Conservation (phyloP, 1,140 invertebrate genomes). For the Asobara japonica region DNA sequence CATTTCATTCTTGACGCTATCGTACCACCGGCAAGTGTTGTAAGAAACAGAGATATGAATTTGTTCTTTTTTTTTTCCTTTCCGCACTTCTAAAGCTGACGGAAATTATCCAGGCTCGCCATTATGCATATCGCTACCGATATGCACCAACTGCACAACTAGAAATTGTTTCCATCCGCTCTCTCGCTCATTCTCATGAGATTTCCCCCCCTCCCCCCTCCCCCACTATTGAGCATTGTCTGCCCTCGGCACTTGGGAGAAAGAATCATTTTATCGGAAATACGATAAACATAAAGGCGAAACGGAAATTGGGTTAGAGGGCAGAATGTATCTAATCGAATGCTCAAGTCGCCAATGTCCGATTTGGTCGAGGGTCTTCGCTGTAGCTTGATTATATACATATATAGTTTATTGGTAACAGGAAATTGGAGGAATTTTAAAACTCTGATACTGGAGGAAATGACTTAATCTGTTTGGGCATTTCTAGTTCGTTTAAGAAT, state of each 20-base stretch:
- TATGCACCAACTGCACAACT: not conserved
- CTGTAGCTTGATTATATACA: constrained; percentile 21
- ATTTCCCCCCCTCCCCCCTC: not conserved
- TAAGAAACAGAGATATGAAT: no score
- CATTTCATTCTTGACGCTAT: no score
- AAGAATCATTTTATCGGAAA: constrained; percentile 15
- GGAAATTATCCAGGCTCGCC: not conserved
- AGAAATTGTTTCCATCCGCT: constrained; percentile 1
- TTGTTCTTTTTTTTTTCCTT: not conserved
- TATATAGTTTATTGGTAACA: constrained; percentile 12
- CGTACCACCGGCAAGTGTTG: no score
- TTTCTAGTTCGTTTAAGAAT: not conserved
- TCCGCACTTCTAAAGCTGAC: not conserved
- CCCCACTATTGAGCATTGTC: not conserved
- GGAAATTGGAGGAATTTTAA: constrained; percentile 19
- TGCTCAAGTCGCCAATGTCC: constrained; percentile 3
- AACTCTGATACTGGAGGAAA: not conserved
- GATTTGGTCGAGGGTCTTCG: constrained; percentile 6
- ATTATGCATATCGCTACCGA: not conserved
- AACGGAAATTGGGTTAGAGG: constrained; percentile 16
- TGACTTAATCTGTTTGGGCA: no score
- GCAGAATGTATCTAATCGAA: constrained; percentile 17
- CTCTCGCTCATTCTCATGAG: not conserved
- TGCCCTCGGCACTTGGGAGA: not conserved
- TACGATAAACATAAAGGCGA: constrained; percentile 17